phyloP scores from a whole-genome alignment of 2,797 vertebrate genomes.

The Eospalax fontanierii region DNA sequence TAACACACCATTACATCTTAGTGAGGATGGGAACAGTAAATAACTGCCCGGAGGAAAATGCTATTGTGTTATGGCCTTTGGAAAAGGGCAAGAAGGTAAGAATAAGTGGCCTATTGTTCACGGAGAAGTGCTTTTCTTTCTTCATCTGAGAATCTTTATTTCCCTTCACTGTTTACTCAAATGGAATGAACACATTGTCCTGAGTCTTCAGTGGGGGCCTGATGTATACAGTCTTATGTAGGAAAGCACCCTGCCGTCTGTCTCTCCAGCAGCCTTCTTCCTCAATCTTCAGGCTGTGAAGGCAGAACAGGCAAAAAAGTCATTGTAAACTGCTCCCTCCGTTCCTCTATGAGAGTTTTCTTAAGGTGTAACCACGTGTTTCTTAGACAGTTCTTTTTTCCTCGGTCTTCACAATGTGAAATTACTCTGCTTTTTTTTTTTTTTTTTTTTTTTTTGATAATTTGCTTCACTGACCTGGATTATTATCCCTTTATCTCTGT shows the following conservation, averaged over 20 bases:
- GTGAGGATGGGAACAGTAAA: neutral
- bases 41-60: neutral
- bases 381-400: neutral
- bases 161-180: neutral
- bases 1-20: neutral
- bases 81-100: neutral
- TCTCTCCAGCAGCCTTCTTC: neutral
- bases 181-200: neutral
- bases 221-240: accelerated
- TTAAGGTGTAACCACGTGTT: neutral
- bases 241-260: neutral
- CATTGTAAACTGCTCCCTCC: neutral
- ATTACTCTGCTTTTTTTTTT: neutral
- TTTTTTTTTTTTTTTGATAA: neutral
- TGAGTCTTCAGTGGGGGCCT: neutral
- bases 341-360: neutral
- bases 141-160: neutral
- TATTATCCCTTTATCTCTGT: neutral
- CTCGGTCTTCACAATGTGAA: conserved; percentile 19
- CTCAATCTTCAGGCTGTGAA: neutral
- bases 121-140: neutral
- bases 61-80: neutral
- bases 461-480: neutral
- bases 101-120: neutral
- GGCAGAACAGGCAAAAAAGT: neutral